Conservation (phyloP, 2,888 invertebrate genomes). For the Orchestes rusci region DNA sequence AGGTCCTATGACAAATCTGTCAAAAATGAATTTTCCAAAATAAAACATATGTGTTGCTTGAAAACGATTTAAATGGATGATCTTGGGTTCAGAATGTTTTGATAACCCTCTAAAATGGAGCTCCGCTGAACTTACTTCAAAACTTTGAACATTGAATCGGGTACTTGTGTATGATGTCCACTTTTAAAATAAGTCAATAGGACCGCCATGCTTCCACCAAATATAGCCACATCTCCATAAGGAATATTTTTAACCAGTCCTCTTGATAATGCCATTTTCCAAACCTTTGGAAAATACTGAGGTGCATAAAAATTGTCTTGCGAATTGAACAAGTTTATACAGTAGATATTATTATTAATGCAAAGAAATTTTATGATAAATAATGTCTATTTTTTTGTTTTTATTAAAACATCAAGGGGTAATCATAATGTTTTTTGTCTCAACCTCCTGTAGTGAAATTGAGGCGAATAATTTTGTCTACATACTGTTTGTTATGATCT, state of each 20-base stretch:
- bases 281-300: slow-evolving; percentile 42
- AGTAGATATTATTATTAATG: too few species aligned
- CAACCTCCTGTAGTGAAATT: too few species aligned
- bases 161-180: slow-evolving; percentile 46
- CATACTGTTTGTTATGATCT: too few species aligned
- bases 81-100: too few species aligned
- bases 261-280: slow-evolving; percentile 61
- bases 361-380: too few species aligned
- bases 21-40: slow-evolving; percentile 27
- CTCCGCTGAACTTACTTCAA: slow-evolving; percentile 43
- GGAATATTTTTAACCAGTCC: slow-evolving; percentile 55
- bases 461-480: too few species aligned
- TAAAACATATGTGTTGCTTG: background rate
- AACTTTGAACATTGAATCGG: slow-evolving; percentile 55
- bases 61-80: background rate
- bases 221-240: slow-evolving; percentile 60
- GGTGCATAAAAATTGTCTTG: too few species aligned
- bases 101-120: background rate
- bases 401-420: too few species aligned
- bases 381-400: too few species aligned
- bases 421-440: too few species aligned
- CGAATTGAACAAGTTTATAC: too few species aligned
- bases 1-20: slow-evolving; percentile 55
- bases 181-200: slow-evolving; percentile 54
- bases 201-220: slow-evolving; percentile 54